Percentiles rank a stretch among this genome's conserved stretches.
phyloP scores from a whole-genome alignment of 2,888 invertebrate genomes.

The Matsumyia berberina region DNA sequence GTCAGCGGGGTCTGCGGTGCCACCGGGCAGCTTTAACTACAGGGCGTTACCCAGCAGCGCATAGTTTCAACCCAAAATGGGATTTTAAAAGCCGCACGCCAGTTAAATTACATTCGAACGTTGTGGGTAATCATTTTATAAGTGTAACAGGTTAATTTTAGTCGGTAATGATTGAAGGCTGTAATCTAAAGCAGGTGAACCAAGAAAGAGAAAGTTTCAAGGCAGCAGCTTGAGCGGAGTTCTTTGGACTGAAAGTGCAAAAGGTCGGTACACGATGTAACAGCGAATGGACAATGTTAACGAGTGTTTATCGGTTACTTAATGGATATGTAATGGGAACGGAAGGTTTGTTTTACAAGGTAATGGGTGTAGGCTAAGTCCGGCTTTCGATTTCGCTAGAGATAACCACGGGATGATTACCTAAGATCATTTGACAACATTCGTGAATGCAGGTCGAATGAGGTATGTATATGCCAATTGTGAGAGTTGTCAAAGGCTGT shows the following conservation, averaged over 20 bases:
- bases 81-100: slow-evolving; percentile 61
- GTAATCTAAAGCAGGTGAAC: slow-evolving; percentile 47
- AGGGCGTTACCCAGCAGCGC: slow-evolving; percentile 68
- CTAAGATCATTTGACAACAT: no score
- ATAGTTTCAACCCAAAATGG: slow-evolving; percentile 63
- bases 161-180: slow-evolving; percentile 51
- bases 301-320: background rate
- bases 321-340: background rate
- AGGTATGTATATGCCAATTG: no score
- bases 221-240: background rate
- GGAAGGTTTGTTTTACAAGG: no score
- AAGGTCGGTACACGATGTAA: background rate
- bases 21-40: slow-evolving; percentile 24
- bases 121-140: slow-evolving; percentile 58
- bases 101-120: slow-evolving; percentile 41
- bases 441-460: no score
- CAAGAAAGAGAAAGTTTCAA: slow-evolving; percentile 62
- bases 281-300: background rate
- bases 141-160: slow-evolving; percentile 70
- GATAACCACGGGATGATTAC: no score
- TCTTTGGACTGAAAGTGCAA: background rate
- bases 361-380: no score
- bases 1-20: background rate
- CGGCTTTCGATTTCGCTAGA: background rate
- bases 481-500: no score